Evolutionary conservation across 2,797 vertebrate genomes (phyloP).

Genomic region (Spinus pinus): DNA sequence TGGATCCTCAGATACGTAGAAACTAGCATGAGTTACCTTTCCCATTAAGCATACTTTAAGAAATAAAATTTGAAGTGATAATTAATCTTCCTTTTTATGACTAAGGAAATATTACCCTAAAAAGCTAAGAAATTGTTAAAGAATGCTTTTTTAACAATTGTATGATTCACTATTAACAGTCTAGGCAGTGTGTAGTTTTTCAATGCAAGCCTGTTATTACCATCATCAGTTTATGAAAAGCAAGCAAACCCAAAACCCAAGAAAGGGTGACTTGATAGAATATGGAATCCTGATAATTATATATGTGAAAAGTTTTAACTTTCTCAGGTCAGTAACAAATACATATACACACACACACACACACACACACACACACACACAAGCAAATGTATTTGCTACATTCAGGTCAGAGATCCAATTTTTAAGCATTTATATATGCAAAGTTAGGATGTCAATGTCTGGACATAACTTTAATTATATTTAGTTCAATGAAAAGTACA

Average conservation of each 20-base stretch:
- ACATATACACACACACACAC: rapidly evolving
- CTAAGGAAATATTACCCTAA: neutral
- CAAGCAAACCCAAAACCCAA: neutral
- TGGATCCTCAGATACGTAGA: neutral
- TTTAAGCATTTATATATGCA: neutral
- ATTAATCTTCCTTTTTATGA: neutral
- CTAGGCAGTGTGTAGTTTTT: neutral
- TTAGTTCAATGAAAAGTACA: neutral
- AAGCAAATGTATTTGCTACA: neutral
- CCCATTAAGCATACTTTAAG: neutral
- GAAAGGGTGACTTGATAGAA: neutral
- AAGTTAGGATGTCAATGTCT: neutral
- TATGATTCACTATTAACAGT: neutral
- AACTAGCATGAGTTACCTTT: neutral
- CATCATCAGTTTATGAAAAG: neutral
- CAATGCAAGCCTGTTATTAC: neutral
- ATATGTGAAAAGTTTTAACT: neutral
- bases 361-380: rapidly evolving
- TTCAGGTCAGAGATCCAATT: neutral
- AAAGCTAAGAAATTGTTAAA: neutral
- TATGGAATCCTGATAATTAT: neutral
- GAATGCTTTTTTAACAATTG: neutral
- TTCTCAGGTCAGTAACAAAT: neutral
- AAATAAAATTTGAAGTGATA: neutral
- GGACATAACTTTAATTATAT: neutral